Percentiles rank a stretch among this genome's conserved stretches.
Conservation (phyloP, 2,888 invertebrate species). For the Perizoma flavofasciatum region DNA sequence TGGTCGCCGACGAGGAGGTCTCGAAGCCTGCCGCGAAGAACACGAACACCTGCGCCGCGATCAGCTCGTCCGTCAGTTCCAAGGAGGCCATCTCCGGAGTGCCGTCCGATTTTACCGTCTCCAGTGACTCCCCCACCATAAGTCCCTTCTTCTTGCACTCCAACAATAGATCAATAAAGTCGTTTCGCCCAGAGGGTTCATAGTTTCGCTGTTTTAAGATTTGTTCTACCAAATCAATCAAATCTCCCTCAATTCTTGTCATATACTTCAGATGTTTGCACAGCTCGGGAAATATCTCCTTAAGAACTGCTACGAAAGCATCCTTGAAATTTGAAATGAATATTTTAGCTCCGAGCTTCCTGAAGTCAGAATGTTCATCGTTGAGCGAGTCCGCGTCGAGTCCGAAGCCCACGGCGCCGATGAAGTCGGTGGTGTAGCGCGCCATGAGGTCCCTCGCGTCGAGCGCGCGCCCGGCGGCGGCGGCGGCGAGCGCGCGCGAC, state of each 20-base stretch:
- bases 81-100: conserved; percentile 44
- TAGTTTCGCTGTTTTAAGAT: conserved; percentile 58
- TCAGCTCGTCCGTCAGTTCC: conserved; percentile 54
- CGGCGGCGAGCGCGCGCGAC: conserved; percentile 45
- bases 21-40: conserved; percentile 67
- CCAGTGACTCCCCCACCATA: conserved; percentile 57
- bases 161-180: conserved; percentile 60
- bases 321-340: conserved; percentile 45
- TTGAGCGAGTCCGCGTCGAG: conserved; percentile 60
- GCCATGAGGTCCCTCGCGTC: conserved; percentile 67
- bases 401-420: conserved; percentile 65
- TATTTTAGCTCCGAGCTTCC: conserved; percentile 57
- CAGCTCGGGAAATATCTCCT: conserved; percentile 53
- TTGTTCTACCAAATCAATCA: conserved; percentile 51
- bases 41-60: conserved; percentile 61
- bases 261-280: conserved; percentile 50
- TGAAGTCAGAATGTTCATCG: conserved; percentile 57
- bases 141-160: conserved; percentile 55
- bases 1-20: conserved; percentile 63
- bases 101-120: conserved; percentile 51
- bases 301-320: conserved; percentile 44
- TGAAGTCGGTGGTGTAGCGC: conserved; percentile 65
- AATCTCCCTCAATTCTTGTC: conserved; percentile 48
- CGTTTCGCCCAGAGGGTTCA: conserved; percentile 55
- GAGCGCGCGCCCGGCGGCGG: conserved; percentile 41